Conservation (phyloP, 2,113 vertebrate genomes). For the Trematocara stigmaticum region DNA sequence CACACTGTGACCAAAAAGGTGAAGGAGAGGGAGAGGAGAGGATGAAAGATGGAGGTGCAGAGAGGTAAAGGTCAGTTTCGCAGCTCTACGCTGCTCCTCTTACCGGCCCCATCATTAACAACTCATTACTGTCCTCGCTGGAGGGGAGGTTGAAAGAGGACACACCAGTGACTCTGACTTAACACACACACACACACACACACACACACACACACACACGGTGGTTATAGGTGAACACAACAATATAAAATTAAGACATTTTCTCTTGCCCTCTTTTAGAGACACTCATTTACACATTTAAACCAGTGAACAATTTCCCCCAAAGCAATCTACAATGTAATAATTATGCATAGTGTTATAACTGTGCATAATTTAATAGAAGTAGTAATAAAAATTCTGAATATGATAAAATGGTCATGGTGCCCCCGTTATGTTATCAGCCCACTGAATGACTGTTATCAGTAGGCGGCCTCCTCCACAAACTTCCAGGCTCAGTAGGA, state of each 20-base stretch:
- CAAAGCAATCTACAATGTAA: not conserved
- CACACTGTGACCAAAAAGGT: not conserved
- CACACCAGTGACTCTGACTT: constrained; percentile 7
- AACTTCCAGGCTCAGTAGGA: not conserved
- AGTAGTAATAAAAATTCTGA: constrained; percentile 16
- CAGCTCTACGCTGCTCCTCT: constrained; percentile 24
- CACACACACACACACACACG: not conserved
- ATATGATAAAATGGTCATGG: constrained; percentile 30
- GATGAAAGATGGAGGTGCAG: not conserved
- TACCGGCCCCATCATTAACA: constrained; percentile 45
- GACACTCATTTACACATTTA: not conserved
- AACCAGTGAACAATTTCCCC: not conserved
- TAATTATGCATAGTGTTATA: constrained; percentile 37
- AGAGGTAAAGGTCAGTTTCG: constrained; percentile 42
- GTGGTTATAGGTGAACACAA: not conserved
- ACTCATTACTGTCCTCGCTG: constrained; percentile 50
- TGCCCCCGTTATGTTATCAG: not conserved
- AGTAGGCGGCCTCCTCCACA: not conserved
- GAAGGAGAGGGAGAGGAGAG: not conserved
- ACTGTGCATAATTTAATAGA: constrained; percentile 40
- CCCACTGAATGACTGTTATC: not conserved
- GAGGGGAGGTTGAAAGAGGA: constrained; percentile 47
- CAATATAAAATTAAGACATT: not conserved
- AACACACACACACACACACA: not conserved
- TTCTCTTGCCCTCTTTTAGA: not conserved